Base-by-base conservation (phyloP, 1,140 invertebrate species). In the Drosophila nikananu region DNA sequence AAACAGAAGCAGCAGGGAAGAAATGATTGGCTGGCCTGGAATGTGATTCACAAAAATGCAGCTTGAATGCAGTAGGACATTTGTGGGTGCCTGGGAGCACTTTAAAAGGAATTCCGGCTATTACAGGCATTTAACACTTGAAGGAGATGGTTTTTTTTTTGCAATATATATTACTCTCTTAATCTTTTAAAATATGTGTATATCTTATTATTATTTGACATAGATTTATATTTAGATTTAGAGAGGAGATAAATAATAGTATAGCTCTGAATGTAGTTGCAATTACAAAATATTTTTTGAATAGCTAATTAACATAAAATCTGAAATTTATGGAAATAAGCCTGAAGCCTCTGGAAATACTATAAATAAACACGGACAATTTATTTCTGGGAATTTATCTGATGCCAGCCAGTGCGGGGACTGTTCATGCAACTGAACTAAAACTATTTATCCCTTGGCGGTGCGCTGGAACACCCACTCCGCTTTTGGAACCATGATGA, bases 1-100 rank as follows among this genome's bases (percentile, higher is more conserved):
- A 67, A 67, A n/a, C 23, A 41, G 10, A 54, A 54, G 32, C 30
- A 44, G 51, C 51, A 51, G 25, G 15, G 23, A 30, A 21, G 19
- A 21, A 42, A 42, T 65, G 37, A 70, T 66, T 44, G 46, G 27
- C 46, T 52, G 23, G 23, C 19, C 21, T 19, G 9, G 19, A 44
- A 32, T n/a, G 55, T 15, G n/a, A 42, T 32, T 17, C 37, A 7
- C 23, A 25, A 30, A 23, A 62, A 30, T 42, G 35, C 54, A 60
- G 35, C 13, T 23, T 30, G 8, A 37, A 55, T 37, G 54, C 54
- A 10, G 32, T 9, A n/a, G 17, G 5, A 62, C 15, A 25, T 25
- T 35, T 65, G 44, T 32, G 32, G 19, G 15, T 23, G 35, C 54
- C 21, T 19, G 37, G 21, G 63, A 55, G 17, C 21, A n/a, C 21